Percentiles rank a stretch among this genome's conserved stretches.
Conservation (phyloP, 2,797 vertebrate genomes). For the Enteromius trimaculatus region DNA sequence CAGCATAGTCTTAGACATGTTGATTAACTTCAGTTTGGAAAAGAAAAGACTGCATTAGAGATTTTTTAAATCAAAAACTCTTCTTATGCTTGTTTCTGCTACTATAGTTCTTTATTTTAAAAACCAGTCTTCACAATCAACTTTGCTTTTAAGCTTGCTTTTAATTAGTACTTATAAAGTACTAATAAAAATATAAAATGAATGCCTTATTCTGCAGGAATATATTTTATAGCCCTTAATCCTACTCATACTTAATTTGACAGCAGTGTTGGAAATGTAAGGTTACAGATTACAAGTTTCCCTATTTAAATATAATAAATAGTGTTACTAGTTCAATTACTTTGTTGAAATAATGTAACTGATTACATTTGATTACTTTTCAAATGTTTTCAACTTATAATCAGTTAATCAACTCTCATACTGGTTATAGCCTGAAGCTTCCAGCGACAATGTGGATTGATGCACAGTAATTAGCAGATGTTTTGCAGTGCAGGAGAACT, state of each 20-base stretch:
- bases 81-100: neutral
- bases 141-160: neutral
- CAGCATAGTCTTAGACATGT: neutral
- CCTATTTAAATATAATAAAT: neutral
- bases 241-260: neutral
- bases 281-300: neutral
- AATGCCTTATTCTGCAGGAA: neutral
- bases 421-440: neutral
- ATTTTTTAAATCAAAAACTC: neutral
- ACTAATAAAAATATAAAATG: too few species aligned
- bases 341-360: neutral
- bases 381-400: neutral
- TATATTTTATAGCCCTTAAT: neutral
- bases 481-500: neutral
- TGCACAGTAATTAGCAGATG: neutral
- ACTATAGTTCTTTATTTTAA: neutral
- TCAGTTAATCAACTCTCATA: neutral
- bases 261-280: slow-evolving; percentile 1
- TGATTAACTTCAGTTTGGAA: neutral
- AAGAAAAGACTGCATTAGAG: neutral
- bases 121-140: neutral
- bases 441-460: neutral
- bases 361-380: neutral
- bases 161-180: neutral
- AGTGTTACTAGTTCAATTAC: neutral